Evolutionary conservation across 2,888 invertebrate genomes (phyloP).

Genomic region (Auanema freiburgensis): DNA sequence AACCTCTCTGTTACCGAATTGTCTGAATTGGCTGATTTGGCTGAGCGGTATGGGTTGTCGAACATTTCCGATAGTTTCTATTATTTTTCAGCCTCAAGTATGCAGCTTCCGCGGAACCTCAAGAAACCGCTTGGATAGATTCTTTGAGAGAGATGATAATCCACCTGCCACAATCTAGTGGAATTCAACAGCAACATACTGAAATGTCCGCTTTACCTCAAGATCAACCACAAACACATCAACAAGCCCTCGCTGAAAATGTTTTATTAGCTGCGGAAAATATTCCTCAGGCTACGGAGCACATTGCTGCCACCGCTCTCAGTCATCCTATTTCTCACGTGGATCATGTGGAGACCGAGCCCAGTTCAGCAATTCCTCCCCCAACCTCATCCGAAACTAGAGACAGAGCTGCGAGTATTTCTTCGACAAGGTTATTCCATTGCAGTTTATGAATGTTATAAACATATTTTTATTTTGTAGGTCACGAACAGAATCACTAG

Average conservation of each 20-base stretch:
- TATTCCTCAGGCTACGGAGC: background rate
- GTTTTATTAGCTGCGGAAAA: background rate
- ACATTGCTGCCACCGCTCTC: background rate
- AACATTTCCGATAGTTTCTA: background rate
- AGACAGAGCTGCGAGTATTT: background rate
- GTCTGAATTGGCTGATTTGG: conserved; percentile 45
- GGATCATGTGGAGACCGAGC: conserved; percentile 1
- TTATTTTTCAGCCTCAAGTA: conserved; percentile 19
- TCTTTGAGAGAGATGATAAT: conserved; percentile 26
- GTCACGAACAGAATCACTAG: conserved; percentile 19
- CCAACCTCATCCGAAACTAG: background rate
- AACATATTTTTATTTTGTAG: conserved; percentile 3
- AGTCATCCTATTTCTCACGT: background rate
- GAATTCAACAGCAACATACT: conserved; percentile 1
- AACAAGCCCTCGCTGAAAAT: background rate
- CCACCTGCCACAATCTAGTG: conserved; percentile 6
- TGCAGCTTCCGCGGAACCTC: conserved; percentile 27
- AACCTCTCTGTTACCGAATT: conserved; percentile 27
- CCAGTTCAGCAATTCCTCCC: background rate
- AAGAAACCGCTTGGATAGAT: conserved; percentile 40
- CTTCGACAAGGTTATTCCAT: background rate
- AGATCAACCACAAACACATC: background rate
- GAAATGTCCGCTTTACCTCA: no score
- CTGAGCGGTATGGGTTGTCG: conserved; percentile 32
- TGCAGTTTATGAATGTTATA: background rate